Base-by-base conservation (phyloP, 2,113 vertebrate genomes). In the Hymenochirus boettgeri region DNA sequence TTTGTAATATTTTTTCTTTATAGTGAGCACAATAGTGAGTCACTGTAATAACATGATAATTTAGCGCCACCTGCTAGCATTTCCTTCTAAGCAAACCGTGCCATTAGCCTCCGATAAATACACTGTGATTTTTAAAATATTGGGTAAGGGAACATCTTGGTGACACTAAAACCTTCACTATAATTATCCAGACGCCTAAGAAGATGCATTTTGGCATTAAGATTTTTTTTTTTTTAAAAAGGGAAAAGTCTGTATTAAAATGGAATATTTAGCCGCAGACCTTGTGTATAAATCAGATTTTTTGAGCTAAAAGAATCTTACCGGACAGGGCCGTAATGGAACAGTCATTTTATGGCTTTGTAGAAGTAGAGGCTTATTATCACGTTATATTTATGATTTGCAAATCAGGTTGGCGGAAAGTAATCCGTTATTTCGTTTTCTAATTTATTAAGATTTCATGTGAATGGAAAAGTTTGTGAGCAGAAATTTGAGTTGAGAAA, bases 1-100 rank as follows among this genome's bases (percentile, higher is more conserved):
- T 86, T 86, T 88, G 81, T 81, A 82, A 88, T 90, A 86, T 88
- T 86, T 89, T 86, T 87, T 85, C 81, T 88, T 88, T 86, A 86
- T 86, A 81, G 84, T 76, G 82, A 85, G 82, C 82, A 90, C 87
- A 89, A 89, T 90, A 85, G 87, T 89, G 88, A 90, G 85, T 89
- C 88, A 90, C 86, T 81, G 83, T 82, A 86, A 88, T 88, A 88
- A 90, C 83, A 86, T 83, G 79, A 83, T 83, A 87, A 83, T 87
- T 80, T 62, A 75, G 79, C 80, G 80, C 74, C 79, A 79, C 80
- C 80, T 82, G 76, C 75, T 82, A 82, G 79, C 82, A 85, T 85
- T 84, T 76, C 77, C 79, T 83, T 76, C 74, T 77, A 81, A 73
- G 76, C 75, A 78, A 3, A 79, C 75, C 60, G 69, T 72, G 81